Evolutionary conservation across 1,140 invertebrate genomes (phyloP).

Genomic region (Lucilia cuprina): DNA sequence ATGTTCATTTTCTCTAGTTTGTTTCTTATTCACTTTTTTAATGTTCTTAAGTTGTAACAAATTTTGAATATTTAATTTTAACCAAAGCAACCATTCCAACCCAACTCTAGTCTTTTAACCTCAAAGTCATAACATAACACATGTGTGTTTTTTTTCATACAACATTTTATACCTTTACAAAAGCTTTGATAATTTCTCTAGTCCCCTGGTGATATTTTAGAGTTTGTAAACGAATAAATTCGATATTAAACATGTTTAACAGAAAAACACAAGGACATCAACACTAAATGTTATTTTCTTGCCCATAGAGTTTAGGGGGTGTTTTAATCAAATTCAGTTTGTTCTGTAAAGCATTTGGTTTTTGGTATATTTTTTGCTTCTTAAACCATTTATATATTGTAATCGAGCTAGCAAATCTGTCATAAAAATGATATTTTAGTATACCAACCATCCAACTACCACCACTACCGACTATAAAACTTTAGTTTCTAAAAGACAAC

Average conservation of each 20-base stretch:
- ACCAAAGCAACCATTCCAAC: background rate
- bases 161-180: background rate
- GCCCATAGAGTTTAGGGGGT: background rate
- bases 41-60: no score
- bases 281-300: background rate
- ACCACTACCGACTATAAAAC: background rate
- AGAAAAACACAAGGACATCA: background rate
- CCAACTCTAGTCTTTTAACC: background rate
- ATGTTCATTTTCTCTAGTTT: no score
- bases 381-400: conserved; percentile 24
- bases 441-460: background rate
- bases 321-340: conserved; percentile 12
- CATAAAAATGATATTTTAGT: conserved; percentile 48
- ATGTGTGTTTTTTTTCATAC: background rate
- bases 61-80: background rate
- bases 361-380: background rate
- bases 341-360: no score
- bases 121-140: conserved; percentile 20
- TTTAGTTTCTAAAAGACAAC: background rate
- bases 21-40: no score
- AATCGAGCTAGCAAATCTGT: conserved; percentile 54
- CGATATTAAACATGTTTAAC: background rate
- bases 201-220: conserved; percentile 18
- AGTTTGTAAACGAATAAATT: background rate
- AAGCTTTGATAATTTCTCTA: conserved; percentile 19